Evolutionary conservation across 2,888 invertebrate species (phyloP).

Genomic region (Caenorhabditis panamensis): DNA sequence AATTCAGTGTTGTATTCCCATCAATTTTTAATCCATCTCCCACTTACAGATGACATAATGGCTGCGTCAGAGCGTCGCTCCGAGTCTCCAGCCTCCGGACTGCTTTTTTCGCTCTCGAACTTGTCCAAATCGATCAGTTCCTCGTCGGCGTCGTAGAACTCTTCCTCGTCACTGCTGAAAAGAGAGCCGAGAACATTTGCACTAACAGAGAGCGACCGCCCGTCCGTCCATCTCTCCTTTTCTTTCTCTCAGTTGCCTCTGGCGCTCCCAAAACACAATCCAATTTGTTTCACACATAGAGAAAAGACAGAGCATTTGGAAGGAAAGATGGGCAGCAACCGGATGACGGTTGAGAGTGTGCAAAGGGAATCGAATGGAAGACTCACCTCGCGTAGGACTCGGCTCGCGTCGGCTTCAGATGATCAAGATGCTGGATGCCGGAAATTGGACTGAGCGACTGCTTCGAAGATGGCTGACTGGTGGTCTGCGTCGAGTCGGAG

Average conservation of each 20-base stretch:
- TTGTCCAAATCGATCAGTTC: slow-evolving; percentile 69
- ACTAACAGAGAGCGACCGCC: slow-evolving; percentile 14
- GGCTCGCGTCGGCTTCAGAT: slow-evolving; percentile 51
- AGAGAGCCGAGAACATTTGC: slow-evolving; percentile 27
- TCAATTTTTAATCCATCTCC: not conserved
- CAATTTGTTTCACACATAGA: slow-evolving; percentile 35
- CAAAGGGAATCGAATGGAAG: not conserved
- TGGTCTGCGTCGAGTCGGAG: slow-evolving; percentile 27
- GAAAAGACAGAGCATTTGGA: slow-evolving; percentile 11
- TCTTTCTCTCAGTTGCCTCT: not conserved
- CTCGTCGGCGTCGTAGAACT: slow-evolving; percentile 80
- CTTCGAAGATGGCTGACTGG: slow-evolving; percentile 17
- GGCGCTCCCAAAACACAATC: slow-evolving; percentile 34
- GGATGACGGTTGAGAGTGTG: not conserved
- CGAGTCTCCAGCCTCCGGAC: slow-evolving; percentile 37
- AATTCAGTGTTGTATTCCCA: not conserved
- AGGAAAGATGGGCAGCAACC: slow-evolving; percentile 6
- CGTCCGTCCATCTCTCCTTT: not conserved
- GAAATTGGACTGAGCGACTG: slow-evolving; percentile 19
- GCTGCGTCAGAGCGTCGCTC: slow-evolving; percentile 16
- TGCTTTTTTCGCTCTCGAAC: slow-evolving; percentile 51
- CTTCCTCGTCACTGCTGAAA: slow-evolving; percentile 84
- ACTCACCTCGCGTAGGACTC: slow-evolving; percentile 62
- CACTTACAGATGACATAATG: slow-evolving; percentile 50
- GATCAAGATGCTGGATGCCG: slow-evolving; percentile 57